A percentile compares a stretch with the other conserved stretches of the same genome.
Conservation (phyloP, 2,888 invertebrate species). For the Thelaira solivaga region DNA sequence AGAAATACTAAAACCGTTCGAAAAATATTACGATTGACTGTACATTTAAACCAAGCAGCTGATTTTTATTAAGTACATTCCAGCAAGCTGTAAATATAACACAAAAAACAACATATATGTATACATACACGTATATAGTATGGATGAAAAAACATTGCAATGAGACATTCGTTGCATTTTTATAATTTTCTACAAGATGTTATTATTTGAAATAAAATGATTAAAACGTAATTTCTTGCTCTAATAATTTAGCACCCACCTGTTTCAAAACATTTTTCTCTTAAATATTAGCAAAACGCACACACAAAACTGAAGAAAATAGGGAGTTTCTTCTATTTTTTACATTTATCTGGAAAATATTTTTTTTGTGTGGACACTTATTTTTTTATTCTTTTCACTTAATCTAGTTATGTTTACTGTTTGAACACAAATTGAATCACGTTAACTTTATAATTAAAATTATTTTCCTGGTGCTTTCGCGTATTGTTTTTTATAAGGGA, state of each 20-base stretch:
- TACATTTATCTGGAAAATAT: slow-evolving; percentile 13
- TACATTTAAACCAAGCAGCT: slow-evolving; percentile 33
- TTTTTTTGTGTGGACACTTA: not conserved
- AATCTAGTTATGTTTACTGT: not conserved
- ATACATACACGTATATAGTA: too few species aligned
- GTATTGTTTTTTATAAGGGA: slow-evolving; percentile 30
- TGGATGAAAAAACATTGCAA: not conserved
- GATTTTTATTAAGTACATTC: slow-evolving; percentile 10
- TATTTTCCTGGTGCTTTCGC: slow-evolving; percentile 15
- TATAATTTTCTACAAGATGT: not conserved
- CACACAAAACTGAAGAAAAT: slow-evolving; percentile 41
- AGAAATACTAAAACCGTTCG: not conserved
- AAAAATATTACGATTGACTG: not conserved
- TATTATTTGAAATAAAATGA: not conserved
- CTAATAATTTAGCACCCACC: slow-evolving; percentile 57
- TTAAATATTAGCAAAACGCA: slow-evolving; percentile 41
- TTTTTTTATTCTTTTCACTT: not conserved
- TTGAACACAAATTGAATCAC: slow-evolving; percentile 15
- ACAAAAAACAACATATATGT: slow-evolving; percentile 19
- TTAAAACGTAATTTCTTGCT: slow-evolving; percentile 9
- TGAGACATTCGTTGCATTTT: not conserved
- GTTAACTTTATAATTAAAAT: not conserved
- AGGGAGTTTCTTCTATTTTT: slow-evolving; percentile 5
- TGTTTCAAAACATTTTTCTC: slow-evolving; percentile 39
- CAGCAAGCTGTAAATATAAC: not conserved